Base-by-base conservation (phyloP, 2,797 vertebrate genomes). In the Thaleichthys pacificus region DNA sequence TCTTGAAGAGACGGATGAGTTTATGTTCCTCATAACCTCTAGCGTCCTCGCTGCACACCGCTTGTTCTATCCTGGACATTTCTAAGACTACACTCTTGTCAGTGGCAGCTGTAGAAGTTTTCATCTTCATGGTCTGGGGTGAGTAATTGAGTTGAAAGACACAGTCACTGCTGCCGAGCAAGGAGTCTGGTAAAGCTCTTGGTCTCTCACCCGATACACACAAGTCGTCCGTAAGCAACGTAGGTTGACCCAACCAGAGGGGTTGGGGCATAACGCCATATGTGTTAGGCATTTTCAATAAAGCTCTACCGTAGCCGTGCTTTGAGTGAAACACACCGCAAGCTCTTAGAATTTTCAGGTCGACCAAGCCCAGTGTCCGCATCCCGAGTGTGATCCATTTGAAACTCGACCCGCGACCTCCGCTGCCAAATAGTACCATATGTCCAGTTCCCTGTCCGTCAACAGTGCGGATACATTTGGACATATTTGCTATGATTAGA, bases 101-200 rank as follows among this genome's bases (percentile, higher is more conserved):
- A 11, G 32, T 2, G 14, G 28, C 3, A 8, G 2, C 26, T 15
- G 61, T 19, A 35, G 28, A 26, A 6, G 6, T 7, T 19, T 32
- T 30, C 0, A 15, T 17, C 7, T 15, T 30, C 1, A 5, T 0
- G 17, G 2, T 21, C 5, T n/a, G 30, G 42, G 38, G 65, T 1
- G 38, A 24, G 38, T 67, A 51, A 26, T 51, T 67, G 12, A 67
- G 65, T 9, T 67, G 65, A 51, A 67, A 67, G 65, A 67, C 49
- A 24, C 65, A 51, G 47, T 14, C 21, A 17, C 22, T 24, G 8
- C 5, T 2, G 11, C 47, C 11, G 35, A 32, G 24, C 28, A 63
- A 63, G 1, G 5, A 17, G 0, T 9, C 19, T 19, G 30, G 26
- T 26, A 32, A 8, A 1, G 28, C 3, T 12, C 21, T 24, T n/a